A percentile compares a stretch with the other conserved stretches of the same genome.
Conservation (phyloP, 1,140 invertebrate genomes). For the Cherax quadricarinatus region DNA sequence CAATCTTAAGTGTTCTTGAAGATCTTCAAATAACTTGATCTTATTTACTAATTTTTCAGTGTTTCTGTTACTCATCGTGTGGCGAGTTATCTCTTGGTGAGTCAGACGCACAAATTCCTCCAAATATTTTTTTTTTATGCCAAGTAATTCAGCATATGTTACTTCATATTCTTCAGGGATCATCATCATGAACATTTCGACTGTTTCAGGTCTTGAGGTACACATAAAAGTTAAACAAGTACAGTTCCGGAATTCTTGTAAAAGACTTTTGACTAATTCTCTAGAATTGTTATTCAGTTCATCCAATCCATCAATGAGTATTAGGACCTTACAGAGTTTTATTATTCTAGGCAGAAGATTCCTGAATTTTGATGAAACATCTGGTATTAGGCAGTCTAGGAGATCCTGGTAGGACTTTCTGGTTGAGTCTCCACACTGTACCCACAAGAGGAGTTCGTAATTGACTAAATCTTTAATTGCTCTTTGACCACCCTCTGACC, state of each 20-base stretch:
- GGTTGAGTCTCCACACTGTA: not conserved
- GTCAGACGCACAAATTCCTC: slow-evolving; percentile 6
- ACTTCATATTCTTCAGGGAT: slow-evolving; percentile 12
- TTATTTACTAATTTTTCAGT: not conserved
- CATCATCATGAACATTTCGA: not conserved
- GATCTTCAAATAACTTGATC: not conserved
- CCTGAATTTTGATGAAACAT: not conserved
- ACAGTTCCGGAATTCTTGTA: not conserved
- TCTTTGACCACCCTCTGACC: not conserved
- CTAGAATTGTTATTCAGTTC: slow-evolving; percentile 11
- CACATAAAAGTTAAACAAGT: not conserved
- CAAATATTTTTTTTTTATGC: not conserved
- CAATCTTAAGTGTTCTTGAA: not conserved
- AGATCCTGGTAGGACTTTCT: not conserved
- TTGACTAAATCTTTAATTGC: not conserved
- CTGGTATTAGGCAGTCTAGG: not conserved
- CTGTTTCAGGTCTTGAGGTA: slow-evolving; percentile 12
- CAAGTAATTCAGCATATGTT: not conserved
- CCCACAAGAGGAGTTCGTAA: not conserved
- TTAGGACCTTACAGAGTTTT: not conserved
- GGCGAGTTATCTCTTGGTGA: not conserved
- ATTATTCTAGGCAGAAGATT: not conserved
- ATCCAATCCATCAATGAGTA: not conserved
- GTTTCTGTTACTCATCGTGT: not conserved
- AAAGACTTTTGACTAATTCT: not conserved